Evolutionary conservation across 2,888 invertebrate genomes (phyloP).

Genomic region (Habroteleia sp.): DNA sequence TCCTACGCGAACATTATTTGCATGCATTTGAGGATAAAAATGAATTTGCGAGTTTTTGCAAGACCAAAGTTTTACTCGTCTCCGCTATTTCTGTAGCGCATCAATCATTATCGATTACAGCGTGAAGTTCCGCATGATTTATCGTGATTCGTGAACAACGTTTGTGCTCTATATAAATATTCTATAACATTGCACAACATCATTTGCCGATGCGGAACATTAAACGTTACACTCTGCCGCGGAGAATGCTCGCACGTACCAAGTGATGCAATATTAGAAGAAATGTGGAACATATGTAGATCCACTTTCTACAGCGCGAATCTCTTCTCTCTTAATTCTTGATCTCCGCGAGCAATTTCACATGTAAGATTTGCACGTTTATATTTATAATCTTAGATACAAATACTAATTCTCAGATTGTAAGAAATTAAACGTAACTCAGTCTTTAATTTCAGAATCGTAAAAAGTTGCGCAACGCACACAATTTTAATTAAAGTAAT

Average conservation of each 20-base stretch:
- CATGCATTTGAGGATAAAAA: constrained; percentile 25
- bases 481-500: too few relatives aligned
- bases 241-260: constrained; percentile 51
- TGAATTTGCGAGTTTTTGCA: constrained; percentile 26
- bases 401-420: neutral
- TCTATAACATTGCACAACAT: constrained; percentile 62
- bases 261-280: constrained; percentile 69
- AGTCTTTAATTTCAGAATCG: neutral
- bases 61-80: constrained; percentile 2
- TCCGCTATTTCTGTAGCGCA: constrained; percentile 30
- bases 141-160: constrained; percentile 53
- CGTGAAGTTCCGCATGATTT: constrained; percentile 54
- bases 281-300: constrained; percentile 70
- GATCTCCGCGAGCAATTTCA: constrained; percentile 35
- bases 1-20: constrained; percentile 5
- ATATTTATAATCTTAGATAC: neutral
- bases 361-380: constrained; percentile 3
- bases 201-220: constrained; percentile 55
- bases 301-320: constrained; percentile 70
- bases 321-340: constrained; percentile 52
- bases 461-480: neutral
- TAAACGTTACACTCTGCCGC: constrained; percentile 47
- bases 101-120: constrained; percentile 56
- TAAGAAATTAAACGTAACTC: neutral
- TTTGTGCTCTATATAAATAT: constrained; percentile 58